Evolutionary conservation across 2,797 vertebrate genomes (phyloP).

Genomic region (Aeoliscus strigatus): DNA sequence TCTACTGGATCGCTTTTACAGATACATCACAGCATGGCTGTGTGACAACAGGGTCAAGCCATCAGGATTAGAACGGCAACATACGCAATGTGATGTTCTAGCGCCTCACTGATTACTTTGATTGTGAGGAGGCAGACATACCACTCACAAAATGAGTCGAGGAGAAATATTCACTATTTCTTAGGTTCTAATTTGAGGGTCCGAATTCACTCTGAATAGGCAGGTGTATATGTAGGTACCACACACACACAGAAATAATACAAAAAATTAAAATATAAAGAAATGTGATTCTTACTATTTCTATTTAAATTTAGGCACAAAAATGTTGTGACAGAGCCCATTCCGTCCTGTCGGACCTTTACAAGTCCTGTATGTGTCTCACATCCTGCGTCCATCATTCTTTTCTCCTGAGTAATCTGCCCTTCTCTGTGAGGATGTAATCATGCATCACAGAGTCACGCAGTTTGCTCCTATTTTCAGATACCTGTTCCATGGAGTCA

Average conservation of each 20-base stretch:
- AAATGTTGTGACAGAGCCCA: slow-evolving; percentile 16
- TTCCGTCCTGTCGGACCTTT: slow-evolving; percentile 25
- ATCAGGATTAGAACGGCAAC: slow-evolving; percentile 16
- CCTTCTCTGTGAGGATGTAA: slow-evolving; percentile 69
- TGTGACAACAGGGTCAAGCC: slow-evolving; percentile 27
- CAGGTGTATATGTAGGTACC: no score
- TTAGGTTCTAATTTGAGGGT: no score
- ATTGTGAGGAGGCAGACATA: neutral
- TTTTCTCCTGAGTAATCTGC: slow-evolving; percentile 58
- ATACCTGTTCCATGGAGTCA: slow-evolving; percentile 64
- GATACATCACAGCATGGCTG: slow-evolving; percentile 27
- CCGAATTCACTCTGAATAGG: no score
- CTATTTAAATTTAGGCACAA: no score
- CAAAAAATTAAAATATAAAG: no score
- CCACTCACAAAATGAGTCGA: neutral
- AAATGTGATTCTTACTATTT: no score
- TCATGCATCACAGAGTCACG: slow-evolving; percentile 64
- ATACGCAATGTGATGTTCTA: slow-evolving; percentile 3
- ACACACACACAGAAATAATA: no score
- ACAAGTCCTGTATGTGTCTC: slow-evolving; percentile 44
- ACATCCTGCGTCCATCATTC: slow-evolving; percentile 61
- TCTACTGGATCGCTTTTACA: slow-evolving; percentile 50
- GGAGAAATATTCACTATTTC: no score
- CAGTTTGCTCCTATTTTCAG: slow-evolving; percentile 72
- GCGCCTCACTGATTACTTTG: slow-evolving; percentile 10